Conservation (phyloP, 2,113 vertebrate species). For the Rhinichthys klamathensis region DNA sequence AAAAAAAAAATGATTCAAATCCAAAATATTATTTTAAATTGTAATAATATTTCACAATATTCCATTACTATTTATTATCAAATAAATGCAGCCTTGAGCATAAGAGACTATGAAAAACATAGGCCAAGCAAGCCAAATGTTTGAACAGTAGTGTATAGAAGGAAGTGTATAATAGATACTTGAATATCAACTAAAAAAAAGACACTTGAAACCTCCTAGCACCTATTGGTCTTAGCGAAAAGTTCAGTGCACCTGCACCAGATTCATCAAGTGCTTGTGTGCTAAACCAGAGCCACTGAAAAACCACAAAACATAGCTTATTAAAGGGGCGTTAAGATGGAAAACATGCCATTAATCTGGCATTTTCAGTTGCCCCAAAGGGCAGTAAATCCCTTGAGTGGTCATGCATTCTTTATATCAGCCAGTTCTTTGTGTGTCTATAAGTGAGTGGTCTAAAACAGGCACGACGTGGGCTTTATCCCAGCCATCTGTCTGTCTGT, state of each 20-base stretch:
- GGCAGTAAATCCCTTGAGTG: slow-evolving; percentile 4
- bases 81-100: not conserved
- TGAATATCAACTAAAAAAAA: not conserved
- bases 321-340: slow-evolving; percentile 8
- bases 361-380: not conserved
- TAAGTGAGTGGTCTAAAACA: slow-evolving; percentile 7
- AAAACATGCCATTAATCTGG: not conserved
- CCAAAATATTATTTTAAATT: not conserved
- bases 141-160: no score
- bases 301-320: not conserved
- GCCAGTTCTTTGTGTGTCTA: not conserved
- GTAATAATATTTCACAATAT: not conserved
- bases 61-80: not conserved
- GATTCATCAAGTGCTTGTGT: not conserved
- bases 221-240: not conserved
- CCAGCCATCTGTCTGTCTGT: slow-evolving; percentile 63
- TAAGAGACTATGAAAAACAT: not conserved
- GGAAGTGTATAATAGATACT: no score
- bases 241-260: not conserved
- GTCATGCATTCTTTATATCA: slow-evolving; percentile 9
- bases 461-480: slow-evolving; percentile 37
- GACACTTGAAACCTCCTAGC: no score
- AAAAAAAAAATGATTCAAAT: not conserved
- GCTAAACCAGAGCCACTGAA: not conserved
- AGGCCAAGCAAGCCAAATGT: not conserved